phyloP scores from a whole-genome alignment of 2,113 vertebrate genomes.

The Bungarus multicinctus region DNA sequence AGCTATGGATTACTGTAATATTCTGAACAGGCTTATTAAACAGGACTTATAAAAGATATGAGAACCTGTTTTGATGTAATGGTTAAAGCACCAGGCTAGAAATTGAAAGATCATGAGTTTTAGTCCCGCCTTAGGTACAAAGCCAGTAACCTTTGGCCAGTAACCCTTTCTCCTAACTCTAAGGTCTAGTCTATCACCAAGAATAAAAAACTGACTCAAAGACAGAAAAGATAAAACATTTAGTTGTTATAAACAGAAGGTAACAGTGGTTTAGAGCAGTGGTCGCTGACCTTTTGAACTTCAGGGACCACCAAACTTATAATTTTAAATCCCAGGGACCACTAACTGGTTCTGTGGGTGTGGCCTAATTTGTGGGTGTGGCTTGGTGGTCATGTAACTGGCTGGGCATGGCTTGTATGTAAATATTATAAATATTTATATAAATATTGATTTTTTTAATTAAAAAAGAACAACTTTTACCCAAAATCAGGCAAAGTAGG shows the following conservation, averaged over 20 bases:
- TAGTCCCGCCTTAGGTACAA: background rate
- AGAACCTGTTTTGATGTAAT: background rate
- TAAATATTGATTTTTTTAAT: no score
- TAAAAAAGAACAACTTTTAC: no score
- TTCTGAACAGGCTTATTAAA: background rate
- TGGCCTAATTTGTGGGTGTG: no score
- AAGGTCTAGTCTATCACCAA: background rate
- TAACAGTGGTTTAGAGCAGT: no score
- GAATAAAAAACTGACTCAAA: background rate
- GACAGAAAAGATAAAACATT: background rate
- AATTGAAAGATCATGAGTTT: background rate
- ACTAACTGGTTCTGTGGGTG: no score
- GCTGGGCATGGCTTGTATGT: no score
- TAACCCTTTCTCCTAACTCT: background rate
- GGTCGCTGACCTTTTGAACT: no score
- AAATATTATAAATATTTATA: no score
- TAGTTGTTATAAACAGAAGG: background rate
- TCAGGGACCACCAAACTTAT: no score
- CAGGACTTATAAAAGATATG: background rate
- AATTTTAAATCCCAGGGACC: no score
- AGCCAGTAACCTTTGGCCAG: background rate
- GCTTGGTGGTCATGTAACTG: no score
- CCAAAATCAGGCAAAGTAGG: no score
- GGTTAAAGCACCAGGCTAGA: background rate
- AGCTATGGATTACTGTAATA: background rate